Base-by-base conservation (phyloP, 2,888 invertebrate species). In the Malthinus seriepunctatus region DNA sequence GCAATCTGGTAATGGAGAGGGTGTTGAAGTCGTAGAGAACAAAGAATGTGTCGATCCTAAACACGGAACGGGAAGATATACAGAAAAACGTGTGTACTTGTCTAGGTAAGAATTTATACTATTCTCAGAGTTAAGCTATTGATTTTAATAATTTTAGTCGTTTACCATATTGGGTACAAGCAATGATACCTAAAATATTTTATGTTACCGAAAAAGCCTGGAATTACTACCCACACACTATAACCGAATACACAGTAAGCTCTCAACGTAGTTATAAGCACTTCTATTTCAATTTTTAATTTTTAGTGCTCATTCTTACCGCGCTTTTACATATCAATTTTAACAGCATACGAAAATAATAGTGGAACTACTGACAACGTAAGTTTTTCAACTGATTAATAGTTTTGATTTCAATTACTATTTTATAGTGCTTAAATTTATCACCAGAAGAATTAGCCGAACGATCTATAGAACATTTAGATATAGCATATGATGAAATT, bases 171-270 rank as follows among this genome's bases (percentile, higher is more conserved):
- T 96, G 94, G 94, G 82, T 95, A 51, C 92, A 93, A 78, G 87
- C 92, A 3, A 79, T 95, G 68, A 87, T 92, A 72, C 95, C 95
- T 64, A 88, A 89, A 78, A 88, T 95, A 75, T 95, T 95, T 80
- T 96, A 95, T 79, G 87, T 95, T 11, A 95, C 90, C 56, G 95
- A 95, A 79, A 95, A 94, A 75, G 93, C 95, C 9, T 95, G 95
- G 95, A 95, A 96, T 78, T 95, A 91, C 79, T 96, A 93, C 80
- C 95, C 95, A 8, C 93, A 86, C 71, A 95, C 95, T 12, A 86
- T 91, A 51, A 95, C 79, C 83, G 91, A 91, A 76, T 91, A 91
- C 71, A 89, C 89, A 66, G 90, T 90, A 80, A 86, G 87, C 85
- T 73, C 61, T 62, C 39, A 14, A 51, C 60, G 4, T 48, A 23